phyloP scores from a whole-genome alignment of 2,888 invertebrate genomes.

The Microctonus hyperodae region DNA sequence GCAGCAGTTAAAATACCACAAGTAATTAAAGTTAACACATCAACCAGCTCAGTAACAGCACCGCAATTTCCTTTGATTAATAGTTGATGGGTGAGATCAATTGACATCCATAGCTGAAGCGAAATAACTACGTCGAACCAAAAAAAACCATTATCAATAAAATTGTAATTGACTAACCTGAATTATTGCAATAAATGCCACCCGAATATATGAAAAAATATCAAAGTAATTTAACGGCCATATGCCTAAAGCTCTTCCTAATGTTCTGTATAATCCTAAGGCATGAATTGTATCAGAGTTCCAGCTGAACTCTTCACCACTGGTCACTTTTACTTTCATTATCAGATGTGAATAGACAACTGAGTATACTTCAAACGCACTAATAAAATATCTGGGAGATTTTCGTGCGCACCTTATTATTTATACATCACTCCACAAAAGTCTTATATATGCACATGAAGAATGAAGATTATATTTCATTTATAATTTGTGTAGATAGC shows the following conservation, averaged over 20 bases:
- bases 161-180: conserved; percentile 7
- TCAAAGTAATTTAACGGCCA: conserved; percentile 25
- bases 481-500: not conserved
- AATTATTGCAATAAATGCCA: conserved; percentile 2
- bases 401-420: too few species aligned
- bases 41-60: too few species aligned
- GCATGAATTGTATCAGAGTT: conserved; percentile 24
- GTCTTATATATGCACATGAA: not conserved
- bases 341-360: not conserved
- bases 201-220: conserved; percentile 13
- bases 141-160: not conserved
- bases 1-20: conserved; percentile 1
- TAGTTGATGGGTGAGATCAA: not conserved
- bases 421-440: too few species aligned
- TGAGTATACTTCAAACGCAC: too few species aligned
- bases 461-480: not conserved
- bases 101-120: not conserved
- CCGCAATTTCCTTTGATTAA: too few species aligned
- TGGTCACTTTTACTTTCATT: not conserved
- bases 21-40: not conserved
- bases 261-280: conserved; percentile 26
- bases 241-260: conserved; percentile 25
- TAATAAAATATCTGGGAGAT: too few species aligned
- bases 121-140: not conserved
- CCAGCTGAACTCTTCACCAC: conserved; percentile 5